These are phyloP conservation scores for Hucho hucho DNA, from an alignment of 2,113 vertebrate species.

Conservation along the genomic window DNA sequence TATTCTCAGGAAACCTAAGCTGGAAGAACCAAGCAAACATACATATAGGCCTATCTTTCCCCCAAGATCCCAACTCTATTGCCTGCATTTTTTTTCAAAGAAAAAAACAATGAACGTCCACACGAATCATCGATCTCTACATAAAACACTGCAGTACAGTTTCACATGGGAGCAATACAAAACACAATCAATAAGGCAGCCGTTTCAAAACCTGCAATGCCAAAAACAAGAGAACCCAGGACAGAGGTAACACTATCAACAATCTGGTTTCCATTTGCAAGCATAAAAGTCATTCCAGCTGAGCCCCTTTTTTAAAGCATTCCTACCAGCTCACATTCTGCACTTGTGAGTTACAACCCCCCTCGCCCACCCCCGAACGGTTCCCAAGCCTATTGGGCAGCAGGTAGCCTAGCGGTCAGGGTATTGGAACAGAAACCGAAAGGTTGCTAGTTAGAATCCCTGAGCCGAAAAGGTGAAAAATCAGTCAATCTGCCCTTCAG, in stretches of 20 bases:
- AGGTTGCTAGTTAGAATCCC: no score
- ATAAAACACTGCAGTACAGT: no score
- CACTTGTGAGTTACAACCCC: background rate
- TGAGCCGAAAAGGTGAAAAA: no score
- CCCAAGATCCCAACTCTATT: conserved; percentile 9
- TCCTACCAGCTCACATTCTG: background rate
- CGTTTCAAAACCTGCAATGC: conserved; percentile 30
- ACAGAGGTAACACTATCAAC: conserved; percentile 21
- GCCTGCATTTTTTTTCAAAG: conserved; percentile 12
- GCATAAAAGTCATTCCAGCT: conserved; percentile 33
- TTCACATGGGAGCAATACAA: conserved; percentile 11
- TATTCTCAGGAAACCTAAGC: background rate
- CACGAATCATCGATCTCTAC: conserved; percentile 6
- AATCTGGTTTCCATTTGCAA: conserved; percentile 38
- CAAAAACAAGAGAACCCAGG: conserved; percentile 14
- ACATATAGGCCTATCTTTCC: background rate
- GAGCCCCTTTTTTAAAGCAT: conserved; percentile 21
- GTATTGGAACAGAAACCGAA: no score
- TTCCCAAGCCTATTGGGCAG: no score
- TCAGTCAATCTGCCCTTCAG: no score
- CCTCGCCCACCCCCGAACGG: background rate
- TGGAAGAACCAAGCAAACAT: background rate
- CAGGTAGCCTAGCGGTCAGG: no score
- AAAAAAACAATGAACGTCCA: conserved; percentile 1
- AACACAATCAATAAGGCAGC: conserved; percentile 53